These are phyloP conservation scores for Caerostris extrusa DNA, from an alignment of 1,140 invertebrate genomes.

Conservation along the genomic window DNA sequence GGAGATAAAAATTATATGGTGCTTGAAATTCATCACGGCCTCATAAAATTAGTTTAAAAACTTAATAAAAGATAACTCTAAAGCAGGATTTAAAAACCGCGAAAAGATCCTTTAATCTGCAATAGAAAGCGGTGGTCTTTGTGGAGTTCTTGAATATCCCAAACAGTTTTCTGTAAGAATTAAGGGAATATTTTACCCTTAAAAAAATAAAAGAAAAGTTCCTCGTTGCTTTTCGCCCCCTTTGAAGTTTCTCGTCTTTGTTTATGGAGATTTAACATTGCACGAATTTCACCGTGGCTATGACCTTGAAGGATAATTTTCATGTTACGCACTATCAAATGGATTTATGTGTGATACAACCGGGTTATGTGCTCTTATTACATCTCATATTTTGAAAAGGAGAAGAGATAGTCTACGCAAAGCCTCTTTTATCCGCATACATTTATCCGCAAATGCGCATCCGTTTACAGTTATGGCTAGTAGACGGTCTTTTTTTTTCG, in stretches of 20 bases:
- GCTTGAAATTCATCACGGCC: constrained; percentile 51
- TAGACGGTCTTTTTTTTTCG: constrained; percentile 45
- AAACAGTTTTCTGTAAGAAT: background rate
- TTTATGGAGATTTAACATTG: constrained; percentile 61
- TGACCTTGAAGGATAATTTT: constrained; percentile 62
- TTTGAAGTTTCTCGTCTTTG: constrained; percentile 65
- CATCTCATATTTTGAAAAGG: constrained; percentile 75
- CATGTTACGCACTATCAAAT: constrained; percentile 76
- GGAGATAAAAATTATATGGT: constrained; percentile 46
- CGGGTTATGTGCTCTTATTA: constrained; percentile 74
- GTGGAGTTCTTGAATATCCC: background rate
- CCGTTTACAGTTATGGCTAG: constrained; percentile 75
- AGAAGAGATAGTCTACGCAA: constrained; percentile 60
- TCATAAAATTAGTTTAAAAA: constrained; percentile 62
- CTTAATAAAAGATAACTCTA: constrained; percentile 46
- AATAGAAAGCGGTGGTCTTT: constrained; percentile 22
- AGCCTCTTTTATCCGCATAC: constrained; percentile 68
- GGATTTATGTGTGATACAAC: constrained; percentile 75
- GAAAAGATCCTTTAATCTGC: constrained; percentile 36
- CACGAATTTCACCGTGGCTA: constrained; percentile 26
- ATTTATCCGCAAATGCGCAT: constrained; percentile 74
- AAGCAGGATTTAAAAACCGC: constrained; percentile 59
- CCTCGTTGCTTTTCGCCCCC: constrained; percentile 51
- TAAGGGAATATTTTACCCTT: constrained; percentile 33
- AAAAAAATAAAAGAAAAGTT: constrained; percentile 15